phyloP scores from a whole-genome alignment of 2,888 invertebrate genomes.

The Endomychus coccineus region DNA sequence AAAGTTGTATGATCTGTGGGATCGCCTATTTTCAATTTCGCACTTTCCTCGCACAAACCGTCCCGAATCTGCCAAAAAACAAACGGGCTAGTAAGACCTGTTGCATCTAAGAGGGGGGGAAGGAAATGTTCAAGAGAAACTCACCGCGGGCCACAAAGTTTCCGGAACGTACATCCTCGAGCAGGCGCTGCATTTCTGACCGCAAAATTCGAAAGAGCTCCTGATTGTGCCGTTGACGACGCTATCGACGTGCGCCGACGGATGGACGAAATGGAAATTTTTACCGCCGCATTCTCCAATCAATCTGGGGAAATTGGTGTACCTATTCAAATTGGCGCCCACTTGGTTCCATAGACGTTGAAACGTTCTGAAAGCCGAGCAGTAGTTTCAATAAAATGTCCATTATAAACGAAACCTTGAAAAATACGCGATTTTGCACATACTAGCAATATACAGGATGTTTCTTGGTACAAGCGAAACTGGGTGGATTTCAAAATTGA shows the following conservation, averaged over 20 bases:
- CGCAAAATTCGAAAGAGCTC: constrained; percentile 92
- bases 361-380: constrained; percentile 65
- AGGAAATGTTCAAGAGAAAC: too few species aligned
- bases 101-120: too few species aligned
- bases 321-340: constrained; percentile 76
- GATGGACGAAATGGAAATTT: constrained; percentile 96
- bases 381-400: too few species aligned
- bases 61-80: constrained; percentile 52
- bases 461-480: too few species aligned
- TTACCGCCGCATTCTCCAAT: constrained; percentile 98
- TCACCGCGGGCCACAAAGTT: constrained; percentile 70
- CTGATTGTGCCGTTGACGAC: constrained; percentile 81
- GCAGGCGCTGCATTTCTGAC: constrained; percentile 98
- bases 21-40: constrained; percentile 80
- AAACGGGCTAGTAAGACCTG: neutral
- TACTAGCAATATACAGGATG: too few species aligned
- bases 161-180: constrained; percentile 94
- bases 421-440: too few species aligned
- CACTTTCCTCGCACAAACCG: constrained; percentile 61
- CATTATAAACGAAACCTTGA: too few species aligned
- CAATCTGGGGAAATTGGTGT: constrained; percentile 85
- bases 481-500: too few species aligned
- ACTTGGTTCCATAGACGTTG: constrained; percentile 89
- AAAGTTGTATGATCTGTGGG: constrained; percentile 74
- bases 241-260: constrained; percentile 74